Conservation (phyloP, 2,113 vertebrate species). For the Nothoprocta pentlandii region DNA sequence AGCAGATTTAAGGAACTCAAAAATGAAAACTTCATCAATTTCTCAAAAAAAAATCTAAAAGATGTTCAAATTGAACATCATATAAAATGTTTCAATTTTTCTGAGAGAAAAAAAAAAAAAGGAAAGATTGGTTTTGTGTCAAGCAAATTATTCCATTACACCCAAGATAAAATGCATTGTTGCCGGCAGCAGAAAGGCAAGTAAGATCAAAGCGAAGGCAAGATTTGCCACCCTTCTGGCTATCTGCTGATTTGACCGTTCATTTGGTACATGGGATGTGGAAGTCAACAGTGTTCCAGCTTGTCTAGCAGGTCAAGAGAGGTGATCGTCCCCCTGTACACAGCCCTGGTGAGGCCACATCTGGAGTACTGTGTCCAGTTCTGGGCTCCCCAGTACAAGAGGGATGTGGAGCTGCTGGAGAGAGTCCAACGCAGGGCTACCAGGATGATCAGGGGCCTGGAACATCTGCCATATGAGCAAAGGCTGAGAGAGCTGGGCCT, state of each 20-base stretch:
- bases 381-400: too few species aligned
- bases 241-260: not conserved
- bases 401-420: too few species aligned
- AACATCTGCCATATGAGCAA: too few species aligned
- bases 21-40: not conserved
- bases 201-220: not conserved
- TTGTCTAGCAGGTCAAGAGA: not conserved
- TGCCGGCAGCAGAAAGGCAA: not conserved
- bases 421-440: too few species aligned
- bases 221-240: not conserved
- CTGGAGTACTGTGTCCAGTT: too few species aligned
- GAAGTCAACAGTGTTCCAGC: not conserved
- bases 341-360: too few species aligned
- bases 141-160: not conserved
- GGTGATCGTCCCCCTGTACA: too few species aligned
- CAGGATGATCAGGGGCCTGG: too few species aligned
- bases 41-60: not conserved
- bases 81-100: not conserved
- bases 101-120: not conserved
- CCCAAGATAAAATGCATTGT: not conserved
- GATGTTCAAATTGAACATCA: not conserved
- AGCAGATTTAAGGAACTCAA: not conserved
- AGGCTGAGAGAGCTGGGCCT: too few species aligned
- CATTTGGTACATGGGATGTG: not conserved
- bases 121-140: not conserved